Base-by-base conservation (phyloP, 2,888 invertebrate genomes). In the Coremacera marginata region DNA sequence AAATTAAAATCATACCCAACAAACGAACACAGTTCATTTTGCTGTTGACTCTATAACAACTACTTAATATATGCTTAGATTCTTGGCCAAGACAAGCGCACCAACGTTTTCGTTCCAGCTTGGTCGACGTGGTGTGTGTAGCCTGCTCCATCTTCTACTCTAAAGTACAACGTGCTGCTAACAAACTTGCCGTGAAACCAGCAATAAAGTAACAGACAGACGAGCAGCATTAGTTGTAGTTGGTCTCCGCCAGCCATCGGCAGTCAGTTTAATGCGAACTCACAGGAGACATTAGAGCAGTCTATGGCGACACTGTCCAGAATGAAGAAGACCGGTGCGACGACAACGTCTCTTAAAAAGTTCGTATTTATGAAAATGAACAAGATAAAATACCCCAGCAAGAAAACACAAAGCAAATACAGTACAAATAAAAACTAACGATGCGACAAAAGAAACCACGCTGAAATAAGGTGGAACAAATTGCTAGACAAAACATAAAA, bases 291-390 rank as follows among this genome's bases (percentile, higher is more conserved):
- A 51, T 14, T 8, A 11, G n/a, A 49, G 68, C 68, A 25, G 51
- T 19, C 49, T 51, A 49, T 51, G 68, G 68, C 49, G 68, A 68
- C 68, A 27, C 8, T 16, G 25, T 25, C 49, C 68, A 25, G 5
- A 14, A 65, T 27, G 31, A 65, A 34, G 19, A 27, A 14, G 63
- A 37, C 37, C 22, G n/a, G 25, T 25, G 57, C 83, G 83, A 85
- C 84, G 85, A 80, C 82, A 78, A 85, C 83, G 80, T 84, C 44
- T 37, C 31, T 25, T 52, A 79, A 79, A 82, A 82, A 84, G 82
- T 84, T 81, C 82, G 82, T 83, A 83, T 85, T 86, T 85, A 84
- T 85, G 85, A 85, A 85, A 85, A 85, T 85, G 82, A 83, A 83
- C 81, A 81, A 80, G 82, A 79, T 70, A 71, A 77, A 77, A 52